phyloP scores from a whole-genome alignment of 2,888 invertebrate genomes.

The Phymatocera aterrima region DNA sequence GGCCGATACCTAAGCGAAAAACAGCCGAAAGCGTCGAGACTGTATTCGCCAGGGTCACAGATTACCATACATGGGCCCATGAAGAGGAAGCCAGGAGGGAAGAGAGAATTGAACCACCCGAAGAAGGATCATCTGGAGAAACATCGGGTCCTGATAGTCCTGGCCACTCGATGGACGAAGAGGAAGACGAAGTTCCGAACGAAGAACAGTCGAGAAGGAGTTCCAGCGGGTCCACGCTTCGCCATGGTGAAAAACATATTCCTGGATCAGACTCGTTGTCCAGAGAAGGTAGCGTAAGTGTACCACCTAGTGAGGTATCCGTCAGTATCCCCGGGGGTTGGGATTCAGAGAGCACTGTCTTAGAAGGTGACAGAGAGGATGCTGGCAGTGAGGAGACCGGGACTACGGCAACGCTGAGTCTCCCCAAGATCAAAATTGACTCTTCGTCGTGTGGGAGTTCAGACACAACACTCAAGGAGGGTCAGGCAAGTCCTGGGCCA shows the following conservation, averaged over 20 bases:
- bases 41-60: constrained; percentile 76
- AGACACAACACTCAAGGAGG: constrained; percentile 70
- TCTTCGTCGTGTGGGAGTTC: constrained; percentile 69
- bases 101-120: constrained; percentile 66
- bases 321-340: constrained; percentile 72
- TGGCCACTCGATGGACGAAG: constrained; percentile 83
- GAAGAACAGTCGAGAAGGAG: constrained; percentile 68
- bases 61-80: constrained; percentile 75
- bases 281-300: constrained; percentile 73
- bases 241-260: constrained; percentile 68
- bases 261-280: constrained; percentile 70
- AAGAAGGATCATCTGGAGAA: constrained; percentile 86
- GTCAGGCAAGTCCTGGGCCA: constrained; percentile 75
- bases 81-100: constrained; percentile 71
- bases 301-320: constrained; percentile 72
- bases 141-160: constrained; percentile 94
- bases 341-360: constrained; percentile 72
- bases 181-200: constrained; percentile 73
- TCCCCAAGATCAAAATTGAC: constrained; percentile 77
- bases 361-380: constrained; percentile 70
- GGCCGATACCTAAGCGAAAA: constrained; percentile 68
- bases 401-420: constrained; percentile 69
- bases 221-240: constrained; percentile 73
- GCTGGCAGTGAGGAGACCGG: constrained; percentile 67
- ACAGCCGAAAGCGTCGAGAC: constrained; percentile 69